These are phyloP conservation scores for Drosophila lutescens DNA, from an alignment of 2,888 invertebrate genomes.

Conservation along the genomic window DNA sequence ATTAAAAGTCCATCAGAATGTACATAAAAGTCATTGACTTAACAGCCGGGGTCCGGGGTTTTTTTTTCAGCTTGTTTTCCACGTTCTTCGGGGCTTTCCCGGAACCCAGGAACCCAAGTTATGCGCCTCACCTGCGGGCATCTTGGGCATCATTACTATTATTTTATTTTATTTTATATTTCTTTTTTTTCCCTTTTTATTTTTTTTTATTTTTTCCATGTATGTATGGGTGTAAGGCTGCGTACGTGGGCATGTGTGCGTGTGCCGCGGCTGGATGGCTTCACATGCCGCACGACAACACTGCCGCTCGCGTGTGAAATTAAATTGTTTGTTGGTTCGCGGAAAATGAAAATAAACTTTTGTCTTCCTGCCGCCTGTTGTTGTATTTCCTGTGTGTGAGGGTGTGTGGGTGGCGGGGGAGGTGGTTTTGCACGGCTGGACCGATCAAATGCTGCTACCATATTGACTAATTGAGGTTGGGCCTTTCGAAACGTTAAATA, in stretches of 20 bases:
- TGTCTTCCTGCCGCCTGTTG: constrained; percentile 24
- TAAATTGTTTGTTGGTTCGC: constrained; percentile 77
- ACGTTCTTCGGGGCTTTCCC: background rate
- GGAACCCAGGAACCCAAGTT: constrained; percentile 13
- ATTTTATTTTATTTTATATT: constrained; percentile 3
- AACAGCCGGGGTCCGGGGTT: constrained; percentile 42
- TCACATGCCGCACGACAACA: constrained; percentile 79
- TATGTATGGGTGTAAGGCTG: background rate
- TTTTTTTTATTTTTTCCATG: background rate
- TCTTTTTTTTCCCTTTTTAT: background rate
- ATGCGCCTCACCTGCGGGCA: constrained; percentile 60
- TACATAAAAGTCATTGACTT: constrained; percentile 73
- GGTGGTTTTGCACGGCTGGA: constrained; percentile 4
- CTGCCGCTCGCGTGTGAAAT: constrained; percentile 80
- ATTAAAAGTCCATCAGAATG: constrained; percentile 80
- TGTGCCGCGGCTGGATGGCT: constrained; percentile 64
- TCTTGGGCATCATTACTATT: constrained; percentile 45
- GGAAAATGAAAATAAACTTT: constrained; percentile 70
- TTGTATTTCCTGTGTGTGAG: background rate
- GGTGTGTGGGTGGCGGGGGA: constrained; percentile 7
- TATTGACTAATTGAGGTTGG: constrained; percentile 26
- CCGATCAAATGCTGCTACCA: constrained; percentile 32
- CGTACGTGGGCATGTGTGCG: constrained; percentile 17
- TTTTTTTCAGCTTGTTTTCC: background rate
- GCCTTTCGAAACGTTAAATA: constrained; percentile 3